Percentiles rank a stretch among this genome's conserved stretches.
Conservation (phyloP, 2,113 vertebrate species). For the Upupa epops region DNA sequence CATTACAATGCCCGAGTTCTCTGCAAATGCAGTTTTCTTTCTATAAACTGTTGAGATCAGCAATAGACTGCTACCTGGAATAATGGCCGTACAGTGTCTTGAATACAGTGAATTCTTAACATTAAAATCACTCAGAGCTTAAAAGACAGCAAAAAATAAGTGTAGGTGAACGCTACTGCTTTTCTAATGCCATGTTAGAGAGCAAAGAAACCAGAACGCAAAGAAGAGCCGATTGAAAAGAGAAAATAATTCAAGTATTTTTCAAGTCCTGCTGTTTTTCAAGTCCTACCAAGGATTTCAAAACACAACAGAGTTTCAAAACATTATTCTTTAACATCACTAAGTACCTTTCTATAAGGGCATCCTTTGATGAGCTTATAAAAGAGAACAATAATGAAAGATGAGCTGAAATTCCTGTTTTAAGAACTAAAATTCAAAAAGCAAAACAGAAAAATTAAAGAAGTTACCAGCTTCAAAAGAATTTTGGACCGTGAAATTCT, state of each 20-base stretch:
- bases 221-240: not conserved
- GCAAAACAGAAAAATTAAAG: not conserved
- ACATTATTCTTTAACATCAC: not conserved
- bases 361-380: not conserved
- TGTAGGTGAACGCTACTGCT: not conserved
- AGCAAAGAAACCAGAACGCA: not conserved
- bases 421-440: not conserved
- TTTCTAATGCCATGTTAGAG: not conserved
- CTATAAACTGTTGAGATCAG: not conserved
- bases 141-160: not conserved
- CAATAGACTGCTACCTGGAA: not conserved
- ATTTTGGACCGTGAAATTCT: conserved; percentile 25
- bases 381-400: not conserved
- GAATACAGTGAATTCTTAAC: not conserved
- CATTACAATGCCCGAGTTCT: not conserved
- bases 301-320: conserved; percentile 4
- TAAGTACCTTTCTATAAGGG: not conserved
- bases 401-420: not conserved
- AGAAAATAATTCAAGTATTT: conserved; percentile 3
- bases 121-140: not conserved
- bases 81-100: not conserved
- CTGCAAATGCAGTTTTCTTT: not conserved
- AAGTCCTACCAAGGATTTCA: not conserved
- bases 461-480: conserved; percentile 20
- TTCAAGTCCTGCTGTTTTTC: not conserved